A percentile compares a stretch with the other conserved stretches of the same genome.
Conservation (phyloP, 1,140 invertebrate genomes). For the Solen grandis region DNA sequence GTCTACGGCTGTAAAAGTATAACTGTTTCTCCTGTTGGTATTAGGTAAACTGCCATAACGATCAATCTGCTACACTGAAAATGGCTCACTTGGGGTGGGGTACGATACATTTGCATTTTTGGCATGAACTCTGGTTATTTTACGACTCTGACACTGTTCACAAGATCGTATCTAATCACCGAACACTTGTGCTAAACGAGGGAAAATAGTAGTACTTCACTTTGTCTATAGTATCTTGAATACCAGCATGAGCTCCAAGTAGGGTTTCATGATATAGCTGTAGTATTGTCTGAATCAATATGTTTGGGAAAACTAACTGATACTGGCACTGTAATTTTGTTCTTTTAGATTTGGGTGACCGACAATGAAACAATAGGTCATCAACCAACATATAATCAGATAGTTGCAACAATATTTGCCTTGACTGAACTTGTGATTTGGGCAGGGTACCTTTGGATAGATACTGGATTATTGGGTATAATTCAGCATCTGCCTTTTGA, state of each 20-base stretch:
- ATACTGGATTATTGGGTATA: background rate
- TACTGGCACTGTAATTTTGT: background rate
- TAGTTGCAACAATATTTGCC: background rate
- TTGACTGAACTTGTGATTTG: background rate
- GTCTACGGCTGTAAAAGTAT: too few species aligned
- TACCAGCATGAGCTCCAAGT: background rate
- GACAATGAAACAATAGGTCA: conserved; percentile 15
- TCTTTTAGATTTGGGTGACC: background rate
- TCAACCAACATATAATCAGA: conserved; percentile 19
- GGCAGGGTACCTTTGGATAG: background rate
- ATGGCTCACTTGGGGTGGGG: background rate
- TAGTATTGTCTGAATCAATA: background rate
- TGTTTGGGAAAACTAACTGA: too few species aligned
- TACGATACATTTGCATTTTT: conserved; percentile 12
- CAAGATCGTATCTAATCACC: conserved; percentile 3
- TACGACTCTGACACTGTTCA: background rate
- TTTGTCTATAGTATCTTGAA: conserved; percentile 9
- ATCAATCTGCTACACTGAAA: conserved; percentile 11
- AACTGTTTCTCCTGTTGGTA: too few species aligned
- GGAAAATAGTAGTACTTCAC: conserved; percentile 8
- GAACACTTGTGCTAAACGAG: too few species aligned
- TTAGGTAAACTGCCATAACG: too few species aligned
- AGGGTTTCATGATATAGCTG: background rate
- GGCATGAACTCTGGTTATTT: background rate
- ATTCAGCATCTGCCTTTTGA: background rate